Evolutionary conservation across 2,113 vertebrate species (phyloP), one percentile per base, ranked within the genome.

Genomic region (Xenopus laevis): DNA sequence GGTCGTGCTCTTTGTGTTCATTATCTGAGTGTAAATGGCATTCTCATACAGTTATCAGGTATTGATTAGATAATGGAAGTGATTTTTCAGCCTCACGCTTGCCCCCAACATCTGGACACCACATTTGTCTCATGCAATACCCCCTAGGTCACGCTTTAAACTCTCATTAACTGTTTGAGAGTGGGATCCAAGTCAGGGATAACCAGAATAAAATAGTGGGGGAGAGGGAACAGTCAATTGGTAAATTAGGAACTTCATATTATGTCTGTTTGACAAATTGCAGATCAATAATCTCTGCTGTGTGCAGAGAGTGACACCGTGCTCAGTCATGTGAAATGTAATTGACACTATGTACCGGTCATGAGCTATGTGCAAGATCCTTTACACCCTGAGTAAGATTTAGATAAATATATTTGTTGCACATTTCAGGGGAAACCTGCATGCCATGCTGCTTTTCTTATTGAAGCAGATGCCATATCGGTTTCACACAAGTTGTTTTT

Each of bases 201-300:
- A 82, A 46, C 6, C 5, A 18, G 1, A 79, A 60, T 78, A 79
- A 69, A 50, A 55, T 21, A 74, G 81, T 71, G 55, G 68, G 78
- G 63, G 58, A 77, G 79, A 81, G 33, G 47, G 55, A 27, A 74
- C 20, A 33, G 13, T 67, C 59, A 67, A 82, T 80, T 73, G 71
- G 76, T 79, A 83, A 87, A 71, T 85, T 88, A 86, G 86, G 82
- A 84, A 86, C 84, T 79, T 66, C 40, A 66, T 67, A 46, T 59
- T 67, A 10, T 60, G 21, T 33, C 50, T 46, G 20, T 46, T 58
- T 58, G 40, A 47, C 53, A 47, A 50, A 64, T 55, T 55, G 17
- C 13, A 7, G 53, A 55, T 55, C 53, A 55, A 55, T 55, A 55
- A 55, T n/a, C 17, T 9, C 15, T n/a, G 53, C 17, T 55, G 53